Percentiles rank a stretch among this genome's conserved stretches.
These are phyloP conservation scores for Tipula unca DNA, from an alignment of 2,888 invertebrate species.

Conservation along the genomic window DNA sequence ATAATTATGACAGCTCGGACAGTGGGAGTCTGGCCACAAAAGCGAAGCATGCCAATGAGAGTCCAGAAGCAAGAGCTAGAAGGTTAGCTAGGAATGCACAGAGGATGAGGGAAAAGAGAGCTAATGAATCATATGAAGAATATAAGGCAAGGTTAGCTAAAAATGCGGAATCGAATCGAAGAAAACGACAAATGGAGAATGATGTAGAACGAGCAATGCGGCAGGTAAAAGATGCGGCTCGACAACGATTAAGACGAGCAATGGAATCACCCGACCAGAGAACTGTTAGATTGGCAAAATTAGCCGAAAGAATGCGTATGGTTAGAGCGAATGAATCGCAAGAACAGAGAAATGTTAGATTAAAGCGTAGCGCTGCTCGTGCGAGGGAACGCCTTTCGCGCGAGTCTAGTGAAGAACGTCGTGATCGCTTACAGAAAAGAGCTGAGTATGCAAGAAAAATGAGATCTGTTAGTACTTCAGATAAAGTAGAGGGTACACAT, in stretches of 20 bases:
- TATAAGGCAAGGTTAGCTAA: slow-evolving; percentile 39
- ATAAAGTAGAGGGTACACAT: neutral
- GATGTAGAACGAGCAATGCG: slow-evolving; percentile 42
- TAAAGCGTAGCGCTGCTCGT: slow-evolving; percentile 40
- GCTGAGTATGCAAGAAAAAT: slow-evolving; percentile 43
- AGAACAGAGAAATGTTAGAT: slow-evolving; percentile 39
- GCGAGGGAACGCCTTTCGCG: slow-evolving; percentile 40
- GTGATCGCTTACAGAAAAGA: slow-evolving; percentile 41
- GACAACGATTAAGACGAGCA: slow-evolving; percentile 39
- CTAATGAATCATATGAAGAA: slow-evolving; percentile 40
- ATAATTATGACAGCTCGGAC: slow-evolving; percentile 17
- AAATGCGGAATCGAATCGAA: slow-evolving; percentile 41
- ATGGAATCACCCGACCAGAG: slow-evolving; percentile 42
- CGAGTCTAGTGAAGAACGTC: slow-evolving; percentile 38
- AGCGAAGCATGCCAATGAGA: slow-evolving; percentile 32
- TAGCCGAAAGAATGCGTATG: slow-evolving; percentile 41
- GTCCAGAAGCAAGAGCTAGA: slow-evolving; percentile 40
- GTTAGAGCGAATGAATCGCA: slow-evolving; percentile 39
- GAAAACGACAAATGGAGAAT: slow-evolving; percentile 39
- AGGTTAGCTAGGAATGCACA: slow-evolving; percentile 42
- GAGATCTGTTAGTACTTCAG: slow-evolving; percentile 35
- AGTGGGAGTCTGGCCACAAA: slow-evolving; percentile 3
- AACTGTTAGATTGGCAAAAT: slow-evolving; percentile 36
- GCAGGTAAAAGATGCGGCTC: slow-evolving; percentile 40
- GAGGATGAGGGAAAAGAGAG: slow-evolving; percentile 41